Evolutionary conservation across 2,888 invertebrate genomes (phyloP).

Genomic region (Abscondita cerata): DNA sequence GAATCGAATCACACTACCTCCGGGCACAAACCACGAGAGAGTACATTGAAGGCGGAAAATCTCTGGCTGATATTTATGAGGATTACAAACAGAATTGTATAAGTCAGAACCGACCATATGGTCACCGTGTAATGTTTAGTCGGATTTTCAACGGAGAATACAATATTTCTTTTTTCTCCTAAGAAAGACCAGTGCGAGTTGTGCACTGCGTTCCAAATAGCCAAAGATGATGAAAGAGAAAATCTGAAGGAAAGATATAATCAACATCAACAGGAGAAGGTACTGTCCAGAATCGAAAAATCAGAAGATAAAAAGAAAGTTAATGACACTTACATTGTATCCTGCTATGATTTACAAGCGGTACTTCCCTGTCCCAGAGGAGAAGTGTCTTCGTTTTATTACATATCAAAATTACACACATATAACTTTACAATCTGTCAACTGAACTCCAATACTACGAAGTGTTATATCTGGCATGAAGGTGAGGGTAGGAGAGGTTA

Average conservation of each 20-base stretch:
- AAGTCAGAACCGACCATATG: slow-evolving; percentile 18
- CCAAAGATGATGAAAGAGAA: slow-evolving; percentile 17
- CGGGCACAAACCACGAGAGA: slow-evolving; percentile 37
- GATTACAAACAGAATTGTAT: slow-evolving; percentile 37
- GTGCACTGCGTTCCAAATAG: slow-evolving; percentile 7
- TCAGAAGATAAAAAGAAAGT: slow-evolving; percentile 28
- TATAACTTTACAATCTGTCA: slow-evolving; percentile 22
- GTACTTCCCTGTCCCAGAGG: slow-evolving; percentile 35
- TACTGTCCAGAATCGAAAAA: slow-evolving; percentile 29
- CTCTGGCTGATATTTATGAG: slow-evolving; percentile 39
- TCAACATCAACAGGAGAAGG: slow-evolving; percentile 33
- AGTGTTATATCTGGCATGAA: slow-evolving; percentile 29
- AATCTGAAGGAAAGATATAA: slow-evolving; percentile 13
- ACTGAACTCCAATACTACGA: slow-evolving; percentile 10
- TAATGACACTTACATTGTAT: background rate
- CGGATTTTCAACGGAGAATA: slow-evolving; percentile 7
- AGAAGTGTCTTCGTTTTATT: slow-evolving; percentile 34
- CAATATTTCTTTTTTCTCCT: slow-evolving; percentile 18
- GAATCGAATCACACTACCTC: slow-evolving; percentile 45
- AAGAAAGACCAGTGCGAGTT: slow-evolving; percentile 26
- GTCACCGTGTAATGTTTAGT: slow-evolving; percentile 7
- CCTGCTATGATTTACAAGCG: slow-evolving; percentile 30
- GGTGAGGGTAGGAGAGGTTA: background rate
- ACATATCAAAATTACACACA: slow-evolving; percentile 30
- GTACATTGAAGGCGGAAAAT: slow-evolving; percentile 43